Evolutionary conservation across 2,113 vertebrate species (phyloP), one percentile per base, ranked within the genome.

Genomic region (Centropus unirufus): DNA sequence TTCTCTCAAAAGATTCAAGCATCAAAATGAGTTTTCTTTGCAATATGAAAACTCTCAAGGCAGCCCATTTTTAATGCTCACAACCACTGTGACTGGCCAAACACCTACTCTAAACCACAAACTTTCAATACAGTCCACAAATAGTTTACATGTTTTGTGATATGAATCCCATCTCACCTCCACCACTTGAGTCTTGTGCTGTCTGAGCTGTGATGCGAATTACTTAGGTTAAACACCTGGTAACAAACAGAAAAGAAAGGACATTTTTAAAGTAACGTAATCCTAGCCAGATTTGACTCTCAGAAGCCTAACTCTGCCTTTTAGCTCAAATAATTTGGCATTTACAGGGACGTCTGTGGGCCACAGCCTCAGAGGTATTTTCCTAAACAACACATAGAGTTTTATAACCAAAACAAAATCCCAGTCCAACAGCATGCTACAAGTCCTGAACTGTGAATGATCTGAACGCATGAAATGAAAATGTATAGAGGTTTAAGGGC

Each of bases 1-100:
- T 54, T 76, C 21, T 76, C 63, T 57, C n/a, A 49, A 61, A 52
- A 90, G 6, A 86, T 36, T 11, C 29, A 74, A 83, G 83, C 76
- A n/a, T 30, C 5, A 86, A 79, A 40, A 64, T 24, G 6, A 27
- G 1, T 8, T 83, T 14, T 46, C 27, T 73, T 74, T 40, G 46
- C n/a, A 57, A 15, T 15, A 67, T 13, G 2, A 40, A 29, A 9
- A 9, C 22, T 3, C n/a, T 66, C 11, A 23, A 20, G n/a, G 34
- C 12, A 61, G 7, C 9, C 22, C 3, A 8, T 40, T 86, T 92
- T 54, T 74, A 58, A 51, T 30, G 2, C 15, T 24, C 18, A 4
- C 32, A 69, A 4, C 14, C 16, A 11, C 26, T 1, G 3, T 2
- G 3, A 8, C 19, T 46, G 42, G 47, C 30, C 14, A 39, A 2